phyloP scores from a whole-genome alignment of 2,797 vertebrate genomes.

The Leptoclinus maculatus region DNA sequence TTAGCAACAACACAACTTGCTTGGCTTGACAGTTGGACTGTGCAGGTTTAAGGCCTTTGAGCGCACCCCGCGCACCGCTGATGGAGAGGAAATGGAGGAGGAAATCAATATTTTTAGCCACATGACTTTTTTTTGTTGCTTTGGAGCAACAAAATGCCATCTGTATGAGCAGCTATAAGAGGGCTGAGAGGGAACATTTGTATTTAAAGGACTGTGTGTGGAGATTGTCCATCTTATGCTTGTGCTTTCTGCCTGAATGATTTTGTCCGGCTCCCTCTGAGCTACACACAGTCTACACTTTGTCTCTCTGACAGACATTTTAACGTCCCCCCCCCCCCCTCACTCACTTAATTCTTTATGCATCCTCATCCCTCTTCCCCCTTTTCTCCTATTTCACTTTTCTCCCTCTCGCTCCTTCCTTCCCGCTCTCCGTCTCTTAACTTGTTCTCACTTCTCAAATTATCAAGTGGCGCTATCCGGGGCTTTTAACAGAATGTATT shows the following conservation, averaged over 20 bases:
- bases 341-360: constrained; percentile 11
- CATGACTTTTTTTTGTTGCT: constrained; percentile 32
- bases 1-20: constrained; percentile 70
- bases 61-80: constrained; percentile 39
- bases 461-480: constrained; percentile 48
- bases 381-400: not conserved
- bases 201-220: not conserved
- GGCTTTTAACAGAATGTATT: constrained; percentile 65
- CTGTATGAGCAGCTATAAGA: constrained; percentile 9
- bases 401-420: not conserved
- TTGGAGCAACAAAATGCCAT: constrained; percentile 31
- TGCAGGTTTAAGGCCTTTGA: constrained; percentile 69
- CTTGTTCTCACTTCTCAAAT: constrained; percentile 46
- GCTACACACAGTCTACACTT: not conserved
- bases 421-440: not conserved
- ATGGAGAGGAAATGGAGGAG: constrained; percentile 38
- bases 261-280: constrained; percentile 12
- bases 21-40: constrained; percentile 60
- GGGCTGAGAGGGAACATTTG: constrained; percentile 5
- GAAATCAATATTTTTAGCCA: constrained; percentile 62
- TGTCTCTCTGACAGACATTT: constrained; percentile 5
- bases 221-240: not conserved
- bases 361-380: not conserved
- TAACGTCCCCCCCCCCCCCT: not conserved
- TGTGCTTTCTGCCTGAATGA: constrained; percentile 22